These are phyloP conservation scores for Craniophora ligustri DNA, from an alignment of 2,888 invertebrate genomes.

Conservation along the genomic window DNA sequence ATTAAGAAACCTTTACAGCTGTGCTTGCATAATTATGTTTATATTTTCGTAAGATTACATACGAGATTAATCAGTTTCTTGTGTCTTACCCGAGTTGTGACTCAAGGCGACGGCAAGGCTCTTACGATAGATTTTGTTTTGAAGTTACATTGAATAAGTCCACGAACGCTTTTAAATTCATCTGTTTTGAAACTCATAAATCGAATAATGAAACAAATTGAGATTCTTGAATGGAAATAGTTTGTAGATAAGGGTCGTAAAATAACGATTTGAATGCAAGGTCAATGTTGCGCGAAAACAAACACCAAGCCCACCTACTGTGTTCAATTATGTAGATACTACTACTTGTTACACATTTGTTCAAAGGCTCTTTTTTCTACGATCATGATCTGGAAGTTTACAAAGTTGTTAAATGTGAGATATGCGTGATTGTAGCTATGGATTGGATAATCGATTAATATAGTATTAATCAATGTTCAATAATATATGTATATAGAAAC, in stretches of 20 bases:
- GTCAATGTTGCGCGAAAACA: not conserved
- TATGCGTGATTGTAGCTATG: too few relatives aligned
- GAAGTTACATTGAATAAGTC: slow-evolving; percentile 27
- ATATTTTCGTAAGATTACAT: slow-evolving; percentile 45
- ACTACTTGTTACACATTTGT: too few relatives aligned
- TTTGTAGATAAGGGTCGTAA: not conserved
- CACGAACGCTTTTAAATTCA: not conserved
- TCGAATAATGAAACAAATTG: not conserved
- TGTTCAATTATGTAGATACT: too few relatives aligned
- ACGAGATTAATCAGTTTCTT: slow-evolving; percentile 31
- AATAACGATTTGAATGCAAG: not conserved
- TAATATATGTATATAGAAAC: not conserved
- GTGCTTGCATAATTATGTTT: slow-evolving; percentile 15
- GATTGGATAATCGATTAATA: too few relatives aligned
- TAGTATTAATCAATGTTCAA: too few relatives aligned
- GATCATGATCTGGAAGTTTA: too few relatives aligned
- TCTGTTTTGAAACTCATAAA: slow-evolving; percentile 19
- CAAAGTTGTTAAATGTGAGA: too few relatives aligned
- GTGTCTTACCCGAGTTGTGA: slow-evolving; percentile 22
- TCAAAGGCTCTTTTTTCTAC: too few relatives aligned
- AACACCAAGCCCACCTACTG: too few relatives aligned
- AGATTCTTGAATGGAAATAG: not conserved
- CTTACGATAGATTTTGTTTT: slow-evolving; percentile 31
- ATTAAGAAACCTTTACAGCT: slow-evolving; percentile 40
- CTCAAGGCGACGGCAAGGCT: slow-evolving; percentile 38